Conservation (phyloP, 2,113 vertebrate species). For the Bufo gargarizans region DNA sequence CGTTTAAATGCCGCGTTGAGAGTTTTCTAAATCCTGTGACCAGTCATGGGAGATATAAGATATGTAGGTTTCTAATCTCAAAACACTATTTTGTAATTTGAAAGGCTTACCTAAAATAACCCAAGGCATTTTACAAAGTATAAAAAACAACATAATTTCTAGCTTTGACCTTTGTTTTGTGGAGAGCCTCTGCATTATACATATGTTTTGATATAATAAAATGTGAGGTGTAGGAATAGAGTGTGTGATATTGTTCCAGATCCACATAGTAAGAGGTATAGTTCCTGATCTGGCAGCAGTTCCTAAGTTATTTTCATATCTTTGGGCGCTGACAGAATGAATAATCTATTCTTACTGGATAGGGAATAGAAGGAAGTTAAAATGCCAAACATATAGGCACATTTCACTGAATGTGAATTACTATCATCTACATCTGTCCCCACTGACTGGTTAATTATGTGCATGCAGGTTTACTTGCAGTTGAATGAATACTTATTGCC, state of each 20-base stretch:
- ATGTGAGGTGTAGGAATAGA: neutral
- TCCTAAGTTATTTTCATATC: constrained; percentile 45
- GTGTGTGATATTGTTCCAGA: neutral
- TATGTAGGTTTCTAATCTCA: neutral
- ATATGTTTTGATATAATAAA: constrained; percentile 7
- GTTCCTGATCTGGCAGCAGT: constrained; percentile 13
- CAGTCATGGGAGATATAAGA: neutral
- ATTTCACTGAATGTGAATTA: constrained; percentile 75
- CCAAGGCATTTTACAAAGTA: neutral
- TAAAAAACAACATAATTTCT: neutral
- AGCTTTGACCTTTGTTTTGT: constrained; percentile 12
- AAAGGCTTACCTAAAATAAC: neutral
- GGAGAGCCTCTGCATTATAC: neutral
- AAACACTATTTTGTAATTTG: neutral
- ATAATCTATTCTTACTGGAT: constrained; percentile 72
- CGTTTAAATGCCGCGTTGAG: neutral
- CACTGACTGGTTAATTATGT: constrained; percentile 68
- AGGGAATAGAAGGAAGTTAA: constrained; percentile 73
- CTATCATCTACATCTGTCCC: constrained; percentile 67
- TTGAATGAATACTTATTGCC: constrained; percentile 45
- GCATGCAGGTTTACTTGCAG: constrained; percentile 66
- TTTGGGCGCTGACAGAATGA: constrained; percentile 66
- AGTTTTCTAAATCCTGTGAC: neutral
- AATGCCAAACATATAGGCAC: constrained; percentile 74
- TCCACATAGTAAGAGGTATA: neutral